Percentiles rank a stretch among this genome's conserved stretches.
phyloP scores from a whole-genome alignment of 2,113 vertebrate species.

The Boleophthalmus pectinirostris region DNA sequence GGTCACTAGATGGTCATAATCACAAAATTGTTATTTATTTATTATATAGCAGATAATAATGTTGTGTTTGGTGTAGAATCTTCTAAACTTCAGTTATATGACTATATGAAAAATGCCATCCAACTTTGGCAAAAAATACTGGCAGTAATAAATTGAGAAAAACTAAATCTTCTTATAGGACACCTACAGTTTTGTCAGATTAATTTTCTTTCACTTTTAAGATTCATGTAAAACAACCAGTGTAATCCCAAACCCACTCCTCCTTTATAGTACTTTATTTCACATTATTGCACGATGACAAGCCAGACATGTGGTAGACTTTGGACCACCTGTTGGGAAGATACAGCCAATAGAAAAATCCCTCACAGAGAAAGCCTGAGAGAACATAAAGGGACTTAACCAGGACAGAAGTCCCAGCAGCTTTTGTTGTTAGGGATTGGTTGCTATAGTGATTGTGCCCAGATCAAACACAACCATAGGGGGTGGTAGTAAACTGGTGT shows the following conservation, averaged over 20 bases:
- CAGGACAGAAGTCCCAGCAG: neutral
- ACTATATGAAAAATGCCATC: neutral
- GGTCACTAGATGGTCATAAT: too few species aligned
- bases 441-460: conserved; percentile 18
- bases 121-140: neutral
- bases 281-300: neutral
- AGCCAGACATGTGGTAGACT: neutral
- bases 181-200: neutral
- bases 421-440: conserved; percentile 12
- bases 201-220: neutral
- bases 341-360: neutral
- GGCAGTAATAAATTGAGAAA: neutral
- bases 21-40: too few species aligned
- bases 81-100: neutral
- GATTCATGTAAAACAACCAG: neutral
- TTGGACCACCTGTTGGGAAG: conserved; percentile 10
- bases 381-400: neutral
- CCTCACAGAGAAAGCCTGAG: conserved; percentile 1
- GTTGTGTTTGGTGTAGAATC: too few species aligned
- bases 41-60: too few species aligned
- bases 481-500: conserved; percentile 35
- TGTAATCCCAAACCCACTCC: neutral
- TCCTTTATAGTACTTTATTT: neutral
- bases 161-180: neutral
- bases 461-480: conserved; percentile 42